Evolutionary conservation across 1,140 invertebrate species (phyloP).

Genomic region (Sminthurinus signatus): DNA sequence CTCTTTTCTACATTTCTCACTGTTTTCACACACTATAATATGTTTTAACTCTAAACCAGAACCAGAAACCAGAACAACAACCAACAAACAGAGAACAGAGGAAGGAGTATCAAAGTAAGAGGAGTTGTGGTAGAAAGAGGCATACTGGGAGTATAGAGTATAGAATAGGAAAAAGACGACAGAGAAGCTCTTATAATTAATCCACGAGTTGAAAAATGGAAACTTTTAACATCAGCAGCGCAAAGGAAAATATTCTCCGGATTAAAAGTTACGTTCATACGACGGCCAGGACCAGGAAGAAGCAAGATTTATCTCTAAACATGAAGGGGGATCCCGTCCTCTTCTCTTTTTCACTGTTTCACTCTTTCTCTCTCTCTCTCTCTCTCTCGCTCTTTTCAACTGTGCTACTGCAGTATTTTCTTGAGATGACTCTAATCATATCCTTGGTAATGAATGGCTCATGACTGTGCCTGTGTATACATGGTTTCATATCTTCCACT

Average conservation of each 20-base stretch:
- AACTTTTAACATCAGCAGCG: conserved; percentile 25
- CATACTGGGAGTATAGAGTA: background rate
- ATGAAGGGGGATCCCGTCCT: conserved; percentile 19
- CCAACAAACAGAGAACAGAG: no score
- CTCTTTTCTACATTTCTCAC: no score
- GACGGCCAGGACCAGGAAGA: background rate
- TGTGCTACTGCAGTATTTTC: conserved; percentile 2
- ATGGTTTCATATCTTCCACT: background rate
- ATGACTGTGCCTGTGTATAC: no score
- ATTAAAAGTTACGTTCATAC: conserved; percentile 23
- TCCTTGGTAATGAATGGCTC: conserved; percentile 20
- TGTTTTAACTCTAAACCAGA: no score
- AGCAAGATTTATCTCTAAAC: conserved; percentile 27
- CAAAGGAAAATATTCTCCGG: conserved; percentile 15
- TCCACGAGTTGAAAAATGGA: conserved; percentile 27
- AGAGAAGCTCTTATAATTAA: conserved; percentile 22
- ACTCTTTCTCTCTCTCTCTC: no score
- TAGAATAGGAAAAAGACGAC: background rate
- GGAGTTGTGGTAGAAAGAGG: background rate
- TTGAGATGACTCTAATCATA: conserved; percentile 14
- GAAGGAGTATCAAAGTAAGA: no score
- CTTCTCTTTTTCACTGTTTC: no score
- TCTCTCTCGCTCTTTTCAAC: no score
- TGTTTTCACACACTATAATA: no score
- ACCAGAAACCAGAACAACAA: no score